Conservation (phyloP, 2,797 vertebrate species). For the Chrosomus eos region DNA sequence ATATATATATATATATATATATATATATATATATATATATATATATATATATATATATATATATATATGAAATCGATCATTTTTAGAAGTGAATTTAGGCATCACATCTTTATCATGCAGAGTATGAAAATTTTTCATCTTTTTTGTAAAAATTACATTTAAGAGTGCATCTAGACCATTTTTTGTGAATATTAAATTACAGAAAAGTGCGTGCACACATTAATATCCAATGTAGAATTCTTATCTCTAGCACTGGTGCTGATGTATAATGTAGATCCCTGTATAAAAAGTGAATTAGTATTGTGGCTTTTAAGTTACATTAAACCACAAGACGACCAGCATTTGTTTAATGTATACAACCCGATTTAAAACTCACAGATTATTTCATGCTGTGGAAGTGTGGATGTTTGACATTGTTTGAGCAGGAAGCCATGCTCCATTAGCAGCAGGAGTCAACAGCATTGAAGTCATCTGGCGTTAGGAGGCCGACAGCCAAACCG, state of each 20-base stretch:
- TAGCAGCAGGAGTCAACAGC: conserved; percentile 1
- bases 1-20: neutral
- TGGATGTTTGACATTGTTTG: conserved; percentile 20
- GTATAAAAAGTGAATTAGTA: neutral
- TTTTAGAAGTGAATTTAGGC: neutral
- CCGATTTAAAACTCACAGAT: neutral
- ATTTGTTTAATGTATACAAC: neutral
- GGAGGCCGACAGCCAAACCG: conserved; percentile 1
- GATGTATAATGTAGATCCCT: neutral
- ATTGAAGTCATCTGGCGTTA: conserved; percentile 74
- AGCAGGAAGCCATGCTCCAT: conserved; percentile 47
- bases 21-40: neutral
- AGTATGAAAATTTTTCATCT: rapidly evolving
- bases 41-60: neutral
- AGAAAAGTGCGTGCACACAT: neutral
- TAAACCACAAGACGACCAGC: neutral
- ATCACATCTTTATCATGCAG: neutral
- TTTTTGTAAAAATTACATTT: neutral
- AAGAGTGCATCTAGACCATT: neutral
- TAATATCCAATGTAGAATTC: neutral
- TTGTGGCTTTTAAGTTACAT: neutral
- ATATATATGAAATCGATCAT: neutral
- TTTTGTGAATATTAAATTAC: neutral
- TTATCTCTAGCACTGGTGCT: neutral
- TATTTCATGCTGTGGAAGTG: neutral